Evolutionary conservation across 2,113 vertebrate species (phyloP).

Genomic region (Talpa occidentalis): DNA sequence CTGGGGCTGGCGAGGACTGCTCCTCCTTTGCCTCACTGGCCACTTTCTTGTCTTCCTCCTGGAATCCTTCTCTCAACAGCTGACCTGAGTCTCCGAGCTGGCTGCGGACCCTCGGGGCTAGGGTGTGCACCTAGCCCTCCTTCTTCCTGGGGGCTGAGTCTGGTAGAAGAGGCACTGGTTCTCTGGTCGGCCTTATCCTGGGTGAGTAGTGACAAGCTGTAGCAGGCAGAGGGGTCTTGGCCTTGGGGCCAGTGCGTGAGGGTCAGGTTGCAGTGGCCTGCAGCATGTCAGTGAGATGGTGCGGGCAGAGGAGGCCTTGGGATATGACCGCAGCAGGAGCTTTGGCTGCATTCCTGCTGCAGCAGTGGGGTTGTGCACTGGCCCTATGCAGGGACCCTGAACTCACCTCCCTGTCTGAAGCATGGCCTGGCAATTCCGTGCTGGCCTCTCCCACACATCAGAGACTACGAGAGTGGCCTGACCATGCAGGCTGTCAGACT

Average conservation of each 20-base stretch:
- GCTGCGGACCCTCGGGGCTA: not conserved
- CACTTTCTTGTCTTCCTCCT: not conserved
- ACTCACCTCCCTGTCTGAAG: no score
- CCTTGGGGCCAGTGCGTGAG: not conserved
- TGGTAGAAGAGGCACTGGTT: not conserved
- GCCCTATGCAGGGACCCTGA: not conserved
- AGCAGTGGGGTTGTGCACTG: not conserved
- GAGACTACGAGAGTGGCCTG: not conserved
- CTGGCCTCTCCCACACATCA: not conserved
- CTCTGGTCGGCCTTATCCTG: not conserved
- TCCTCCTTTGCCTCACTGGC: not conserved
- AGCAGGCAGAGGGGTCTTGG: no score
- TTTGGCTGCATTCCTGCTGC: not conserved
- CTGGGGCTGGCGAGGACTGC: not conserved
- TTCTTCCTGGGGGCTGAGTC: no score
- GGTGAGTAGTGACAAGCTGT: no score
- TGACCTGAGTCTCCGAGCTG: not conserved
- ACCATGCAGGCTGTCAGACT: not conserved
- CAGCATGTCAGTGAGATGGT: accelerated
- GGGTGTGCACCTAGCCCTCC: no score
- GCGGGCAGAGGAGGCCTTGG: not conserved
- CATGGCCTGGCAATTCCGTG: not conserved
- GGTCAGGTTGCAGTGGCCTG: no score
- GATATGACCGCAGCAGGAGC: accelerated
- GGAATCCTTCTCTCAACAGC: not conserved